phyloP scores from a whole-genome alignment of 2,113 vertebrate genomes.

The Motacilla tschutschensis region DNA sequence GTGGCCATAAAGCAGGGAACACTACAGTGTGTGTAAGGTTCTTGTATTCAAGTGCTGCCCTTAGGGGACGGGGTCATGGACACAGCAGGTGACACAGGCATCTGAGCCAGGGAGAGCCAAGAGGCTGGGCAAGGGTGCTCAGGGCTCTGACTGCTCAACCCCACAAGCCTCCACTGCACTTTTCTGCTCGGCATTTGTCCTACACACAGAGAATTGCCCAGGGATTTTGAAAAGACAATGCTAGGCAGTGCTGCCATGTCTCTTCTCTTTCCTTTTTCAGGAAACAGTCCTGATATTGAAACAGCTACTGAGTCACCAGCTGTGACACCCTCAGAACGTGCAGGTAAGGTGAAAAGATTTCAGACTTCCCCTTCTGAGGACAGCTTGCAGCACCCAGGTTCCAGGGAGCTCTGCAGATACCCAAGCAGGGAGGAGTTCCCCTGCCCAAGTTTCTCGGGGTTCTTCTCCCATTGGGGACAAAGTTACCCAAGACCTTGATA shows the following conservation, averaged over 20 bases:
- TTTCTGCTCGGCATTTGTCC: accelerated
- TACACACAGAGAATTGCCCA: too few relatives aligned
- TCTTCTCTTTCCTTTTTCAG: background rate
- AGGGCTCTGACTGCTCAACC: background rate
- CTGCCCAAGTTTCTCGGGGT: accelerated
- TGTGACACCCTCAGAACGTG: accelerated
- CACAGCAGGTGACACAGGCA: accelerated
- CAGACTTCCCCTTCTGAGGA: accelerated
- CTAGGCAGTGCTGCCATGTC: background rate
- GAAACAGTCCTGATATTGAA: accelerated
- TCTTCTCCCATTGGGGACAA: too few relatives aligned
- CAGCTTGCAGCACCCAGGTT: accelerated
- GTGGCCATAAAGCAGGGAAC: background rate
- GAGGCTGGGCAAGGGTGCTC: background rate
- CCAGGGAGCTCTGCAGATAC: too few relatives aligned
- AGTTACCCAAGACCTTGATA: accelerated
- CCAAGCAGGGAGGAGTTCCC: too few relatives aligned
- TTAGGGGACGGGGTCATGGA: background rate
- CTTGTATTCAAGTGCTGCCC: accelerated
- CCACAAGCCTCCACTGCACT: accelerated
- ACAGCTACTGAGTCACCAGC: accelerated
- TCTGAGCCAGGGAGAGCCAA: background rate
- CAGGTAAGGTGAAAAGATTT: background rate
- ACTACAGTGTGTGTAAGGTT: too few relatives aligned
- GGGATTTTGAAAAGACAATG: background rate